These are phyloP conservation scores for Pelvicachromis taeniatus DNA, from an alignment of 2,113 vertebrate genomes.

Conservation along the genomic window DNA sequence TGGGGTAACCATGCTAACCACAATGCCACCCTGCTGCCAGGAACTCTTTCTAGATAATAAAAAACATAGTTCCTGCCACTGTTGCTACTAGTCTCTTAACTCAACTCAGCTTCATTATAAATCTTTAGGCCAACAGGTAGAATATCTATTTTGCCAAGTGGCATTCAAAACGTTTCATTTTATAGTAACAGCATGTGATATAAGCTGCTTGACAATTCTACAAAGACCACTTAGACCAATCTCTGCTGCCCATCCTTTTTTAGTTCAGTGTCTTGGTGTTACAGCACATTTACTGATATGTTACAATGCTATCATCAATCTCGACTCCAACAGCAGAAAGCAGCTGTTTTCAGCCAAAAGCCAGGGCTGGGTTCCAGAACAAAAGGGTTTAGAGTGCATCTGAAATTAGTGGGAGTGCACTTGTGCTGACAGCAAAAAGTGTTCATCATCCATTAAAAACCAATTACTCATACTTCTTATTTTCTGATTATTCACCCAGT, in stretches of 20 bases:
- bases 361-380: not conserved
- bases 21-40: not conserved
- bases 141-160: not conserved
- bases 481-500: not conserved
- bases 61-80: not conserved
- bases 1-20: too few species aligned
- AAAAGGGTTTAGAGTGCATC: not conserved
- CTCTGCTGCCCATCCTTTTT: not conserved
- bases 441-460: not conserved
- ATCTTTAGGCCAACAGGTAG: not conserved
- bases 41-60: not conserved
- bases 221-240: fast-evolving
- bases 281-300: not conserved
- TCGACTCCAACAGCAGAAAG: not conserved
- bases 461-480: not conserved
- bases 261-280: not conserved
- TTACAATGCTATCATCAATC: not conserved
- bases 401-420: not conserved
- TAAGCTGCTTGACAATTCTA: not conserved
- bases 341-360: not conserved
- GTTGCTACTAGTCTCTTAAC: not conserved
- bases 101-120: not conserved
- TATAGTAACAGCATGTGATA: not conserved
- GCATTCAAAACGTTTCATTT: not conserved
- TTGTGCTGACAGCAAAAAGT: not conserved